Base-by-base conservation (phyloP, 2,888 invertebrate genomes). In the Nematopogon swammerdamellus region DNA sequence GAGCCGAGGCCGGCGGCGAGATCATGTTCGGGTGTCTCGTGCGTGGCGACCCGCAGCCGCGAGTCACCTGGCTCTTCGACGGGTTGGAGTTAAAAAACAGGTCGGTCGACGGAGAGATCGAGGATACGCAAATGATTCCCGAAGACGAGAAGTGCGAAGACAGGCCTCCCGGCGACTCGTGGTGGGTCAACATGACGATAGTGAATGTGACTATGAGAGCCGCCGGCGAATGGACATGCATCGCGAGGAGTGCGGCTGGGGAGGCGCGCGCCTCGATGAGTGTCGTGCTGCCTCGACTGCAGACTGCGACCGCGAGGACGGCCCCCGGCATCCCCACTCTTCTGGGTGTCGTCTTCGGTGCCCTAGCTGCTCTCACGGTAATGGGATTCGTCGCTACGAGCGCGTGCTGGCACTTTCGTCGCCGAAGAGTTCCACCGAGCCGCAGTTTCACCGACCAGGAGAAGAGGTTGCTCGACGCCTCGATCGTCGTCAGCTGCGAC, bases 391-490 rank as follows among this genome's bases (percentile, higher is more conserved):
- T 77, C 49, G 74, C 67, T 5, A 73, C 80, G n/a, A 74, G 81
- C 44, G 77, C 75, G 2, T 79, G 81, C 52, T 80, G 80, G 75
- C 85, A 88, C 57, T 85, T 89, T 49, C 82, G 91, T 51, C 89
- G 89, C 67, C 84, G 87, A 45, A 88, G 89, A 55, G 86, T 89
- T 3, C 80, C 82, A 25, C 77, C 82, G 0, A 82, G 81, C 55
- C 76, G 83, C 54, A 92, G 91, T 66, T 91, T 91, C 63, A 91
- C 88, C 49, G 93, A 93, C 62, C 93, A 93, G 72, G 92, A 93
- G 62, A 92, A 93, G 70, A 89, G 92, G 61, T 74, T 93, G 48
- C 81, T 93, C 55, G 92, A 92, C 59, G 86, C 91, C 20, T 92
- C 92, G 70, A 60, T 84, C 62, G 68, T 79, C 11, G 69, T 81